phyloP scores from a whole-genome alignment of 37 sponge, comb jelly and placozoan species.

The Chondrosia reniformis region DNA sequence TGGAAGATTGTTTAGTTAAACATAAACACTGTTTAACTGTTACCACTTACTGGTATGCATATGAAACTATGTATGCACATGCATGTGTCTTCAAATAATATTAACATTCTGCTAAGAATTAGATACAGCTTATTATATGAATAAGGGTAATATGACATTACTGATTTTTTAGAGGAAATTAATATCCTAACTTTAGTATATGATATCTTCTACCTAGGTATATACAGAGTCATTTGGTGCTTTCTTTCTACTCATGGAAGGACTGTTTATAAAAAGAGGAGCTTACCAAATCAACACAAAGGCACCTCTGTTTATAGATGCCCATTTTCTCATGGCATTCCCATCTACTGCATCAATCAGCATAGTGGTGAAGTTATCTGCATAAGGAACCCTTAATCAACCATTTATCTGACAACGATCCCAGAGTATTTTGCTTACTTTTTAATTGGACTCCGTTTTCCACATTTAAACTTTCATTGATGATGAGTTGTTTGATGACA shows the following conservation, averaged over 20 bases:
- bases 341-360: slow-evolving; percentile 29
- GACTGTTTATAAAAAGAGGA: no score
- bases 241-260: no score
- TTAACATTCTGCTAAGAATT: not conserved
- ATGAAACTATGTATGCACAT: not conserved
- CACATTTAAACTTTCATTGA: slow-evolving; percentile 24
- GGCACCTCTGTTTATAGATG: slow-evolving; percentile 60
- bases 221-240: no score
- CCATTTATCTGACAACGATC: not conserved
- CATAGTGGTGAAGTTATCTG: slow-evolving; percentile 28
- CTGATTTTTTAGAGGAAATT: not conserved
- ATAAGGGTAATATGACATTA: no score
- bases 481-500: slow-evolving; percentile 41
- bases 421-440: not conserved
- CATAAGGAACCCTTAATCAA: not conserved
- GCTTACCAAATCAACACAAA: slow-evolving; percentile 57
- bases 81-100: not conserved
- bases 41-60: no score
- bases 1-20: not conserved
- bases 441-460: not conserved
- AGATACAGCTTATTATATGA: not conserved
- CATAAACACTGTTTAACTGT: no score
- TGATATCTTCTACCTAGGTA: no score
- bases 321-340: slow-evolving; percentile 40
- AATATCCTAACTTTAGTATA: no score